A percentile compares a stretch with the other conserved stretches of the same genome.
phyloP scores from a whole-genome alignment of 2,797 vertebrate species.

The Rhabdomys pumilio region DNA sequence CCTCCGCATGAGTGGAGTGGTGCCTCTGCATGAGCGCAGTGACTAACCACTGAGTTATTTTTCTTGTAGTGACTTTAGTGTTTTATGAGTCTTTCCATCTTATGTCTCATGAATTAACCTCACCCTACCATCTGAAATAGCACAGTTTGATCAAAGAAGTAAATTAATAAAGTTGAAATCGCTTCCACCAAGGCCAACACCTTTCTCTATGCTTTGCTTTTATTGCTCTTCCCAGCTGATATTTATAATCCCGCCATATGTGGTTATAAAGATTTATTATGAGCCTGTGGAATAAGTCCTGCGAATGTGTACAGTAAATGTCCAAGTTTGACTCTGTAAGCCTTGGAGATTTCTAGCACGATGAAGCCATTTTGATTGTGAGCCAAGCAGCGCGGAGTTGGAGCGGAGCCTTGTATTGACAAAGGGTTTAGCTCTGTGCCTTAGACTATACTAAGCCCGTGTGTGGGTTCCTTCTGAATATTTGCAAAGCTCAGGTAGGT shows the following conservation, averaged over 20 bases:
- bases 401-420: slow-evolving; percentile 90
- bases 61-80: slow-evolving; percentile 28
- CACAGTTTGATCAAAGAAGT: slow-evolving; percentile 73
- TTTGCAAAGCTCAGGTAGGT: slow-evolving; percentile 72
- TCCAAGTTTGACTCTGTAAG: slow-evolving; percentile 91
- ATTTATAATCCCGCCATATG: slow-evolving; percentile 92
- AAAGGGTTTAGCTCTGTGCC: slow-evolving; percentile 88
- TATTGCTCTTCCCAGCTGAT: slow-evolving; percentile 93
- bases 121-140: slow-evolving; percentile 50
- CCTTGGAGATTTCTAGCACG: slow-evolving; percentile 94
- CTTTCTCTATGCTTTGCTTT: slow-evolving; percentile 87
- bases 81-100: slow-evolving; percentile 67
- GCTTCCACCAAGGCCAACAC: slow-evolving; percentile 86
- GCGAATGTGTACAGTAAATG: slow-evolving; percentile 92
- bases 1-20: not conserved
- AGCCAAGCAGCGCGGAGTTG: slow-evolving; percentile 91
- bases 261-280: slow-evolving; percentile 95
- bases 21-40: not conserved
- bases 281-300: slow-evolving; percentile 93
- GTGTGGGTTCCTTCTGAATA: slow-evolving; percentile 81
- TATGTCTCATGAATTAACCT: slow-evolving; percentile 50
- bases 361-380: slow-evolving; percentile 92
- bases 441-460: slow-evolving; percentile 86
- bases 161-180: slow-evolving; percentile 74
- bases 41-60: slow-evolving; percentile 44